Percentiles rank a stretch among this genome's conserved stretches.
Evolutionary conservation across 2,888 invertebrate genomes (phyloP).

Genomic region (Ctenicera cuprea): DNA sequence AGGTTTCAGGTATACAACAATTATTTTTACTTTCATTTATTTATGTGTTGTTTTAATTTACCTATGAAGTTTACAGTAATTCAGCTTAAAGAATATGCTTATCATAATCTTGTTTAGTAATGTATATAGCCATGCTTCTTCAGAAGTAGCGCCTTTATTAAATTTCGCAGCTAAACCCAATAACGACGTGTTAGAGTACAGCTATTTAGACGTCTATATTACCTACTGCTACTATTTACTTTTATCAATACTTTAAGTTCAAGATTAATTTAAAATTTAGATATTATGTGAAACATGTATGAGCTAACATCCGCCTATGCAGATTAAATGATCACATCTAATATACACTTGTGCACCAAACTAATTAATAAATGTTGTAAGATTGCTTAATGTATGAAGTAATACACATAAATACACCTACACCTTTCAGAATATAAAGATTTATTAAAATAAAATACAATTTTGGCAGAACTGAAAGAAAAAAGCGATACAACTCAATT

Average conservation of each 20-base stretch:
- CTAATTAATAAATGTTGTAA: neutral
- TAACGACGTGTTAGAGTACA: constrained; percentile 6
- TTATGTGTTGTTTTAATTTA: too few relatives aligned
- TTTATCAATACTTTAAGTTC: neutral
- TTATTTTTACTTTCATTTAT: too few relatives aligned
- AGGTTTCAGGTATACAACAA: too few relatives aligned
- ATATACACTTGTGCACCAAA: neutral
- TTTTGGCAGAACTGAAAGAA: too few relatives aligned
- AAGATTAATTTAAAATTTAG: constrained; percentile 3
- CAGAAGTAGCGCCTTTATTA: constrained; percentile 4
- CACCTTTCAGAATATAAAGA: neutral
- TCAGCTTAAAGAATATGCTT: too few relatives aligned
- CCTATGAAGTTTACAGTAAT: too few relatives aligned
- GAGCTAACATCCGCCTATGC: neutral
- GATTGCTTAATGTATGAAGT: neutral
- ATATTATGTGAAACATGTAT: neutral
- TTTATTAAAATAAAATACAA: neutral
- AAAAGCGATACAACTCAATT: too few relatives aligned
- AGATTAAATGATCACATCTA: neutral
- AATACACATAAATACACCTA: constrained; percentile 6
- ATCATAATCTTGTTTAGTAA: too few relatives aligned
- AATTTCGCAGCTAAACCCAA: constrained; percentile 6
- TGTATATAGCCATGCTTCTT: too few relatives aligned
- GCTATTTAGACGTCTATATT: constrained; percentile 40
- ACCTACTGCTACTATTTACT: constrained; percentile 5